phyloP scores from a whole-genome alignment of 2,113 vertebrate genomes.

The Oenanthe oenanthe region DNA sequence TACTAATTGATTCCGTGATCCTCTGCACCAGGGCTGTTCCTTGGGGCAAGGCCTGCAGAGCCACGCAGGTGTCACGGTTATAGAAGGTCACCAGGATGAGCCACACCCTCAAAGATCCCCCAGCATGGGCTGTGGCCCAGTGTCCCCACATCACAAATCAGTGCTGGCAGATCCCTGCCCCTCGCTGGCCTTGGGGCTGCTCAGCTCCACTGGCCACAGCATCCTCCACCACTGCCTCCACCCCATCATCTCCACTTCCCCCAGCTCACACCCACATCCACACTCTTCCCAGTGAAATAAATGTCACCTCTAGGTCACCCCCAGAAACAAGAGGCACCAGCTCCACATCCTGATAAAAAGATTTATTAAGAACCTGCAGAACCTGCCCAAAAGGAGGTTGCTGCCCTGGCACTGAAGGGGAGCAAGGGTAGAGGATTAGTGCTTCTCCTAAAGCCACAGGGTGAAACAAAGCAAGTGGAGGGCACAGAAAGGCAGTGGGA shows the following conservation, averaged over 20 bases:
- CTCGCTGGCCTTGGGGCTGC: rapidly evolving
- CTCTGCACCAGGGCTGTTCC: background rate
- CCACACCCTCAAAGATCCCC: rapidly evolving
- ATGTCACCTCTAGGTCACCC: background rate
- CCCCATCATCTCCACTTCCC: background rate
- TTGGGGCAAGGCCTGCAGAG: background rate
- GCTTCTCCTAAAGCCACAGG: background rate
- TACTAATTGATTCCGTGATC: background rate
- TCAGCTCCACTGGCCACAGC: background rate
- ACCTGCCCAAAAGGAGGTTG: background rate
- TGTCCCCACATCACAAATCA: background rate
- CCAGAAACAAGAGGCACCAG: background rate
- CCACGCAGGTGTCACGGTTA: background rate
- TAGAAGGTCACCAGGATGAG: background rate
- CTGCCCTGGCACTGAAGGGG: background rate
- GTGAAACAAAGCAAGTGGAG: rapidly evolving
- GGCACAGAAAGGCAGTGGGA: background rate
- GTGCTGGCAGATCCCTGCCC: rapidly evolving
- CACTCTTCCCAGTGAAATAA: rapidly evolving
- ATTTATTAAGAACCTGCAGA: conserved; percentile 59
- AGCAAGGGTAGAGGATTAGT: background rate
- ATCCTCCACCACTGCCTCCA: rapidly evolving
- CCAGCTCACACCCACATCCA: background rate
- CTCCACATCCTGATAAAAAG: background rate
- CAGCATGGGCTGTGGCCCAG: too few relatives aligned